Evolutionary conservation across 1,140 invertebrate genomes (phyloP), one percentile per base, ranked within the genome.

Genomic region (Acyrthosiphon pisum): DNA sequence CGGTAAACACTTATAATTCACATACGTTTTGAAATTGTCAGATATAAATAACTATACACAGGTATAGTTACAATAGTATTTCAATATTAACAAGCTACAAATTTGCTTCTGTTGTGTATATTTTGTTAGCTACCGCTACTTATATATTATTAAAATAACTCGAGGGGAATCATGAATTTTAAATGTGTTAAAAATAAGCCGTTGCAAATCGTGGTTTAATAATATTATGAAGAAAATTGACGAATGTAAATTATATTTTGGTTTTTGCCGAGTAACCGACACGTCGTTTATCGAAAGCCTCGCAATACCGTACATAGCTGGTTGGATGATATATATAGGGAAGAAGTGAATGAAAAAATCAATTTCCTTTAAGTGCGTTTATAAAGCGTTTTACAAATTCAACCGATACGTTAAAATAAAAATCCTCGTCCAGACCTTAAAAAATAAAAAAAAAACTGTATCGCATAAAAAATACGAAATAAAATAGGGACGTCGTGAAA

Each of bases 321-420:
- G 86, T 53, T 50, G 3, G 6, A 6, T 53, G 20, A 2, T 53
- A 76, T 86, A 46, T 89, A 41, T 53, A 41, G 35, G 41, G n/a
- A 44, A 93, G 48, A 30, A 93, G 91, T 84, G 48, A 53, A 93
- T 81, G 76, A 92, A 93, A 93, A 91, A 93, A 93, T 93, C 91
- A 93, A 93, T 93, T 93, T 93, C 81, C 91, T 93, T 83, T 92
- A 93, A 93, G 91, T 93, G 91, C 91, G 91, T 93, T 93, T 93
- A 93, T 93, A 93, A 93, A 93, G 76, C 91, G 76, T 93, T 93
- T 93, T 93, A 93, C 76, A 93, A 93, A 93, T 84, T 93, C 91
- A 93, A 93, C 91, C 91, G 91, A 93, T 93, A 93, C 91, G 91
- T 93, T 93, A 93, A 93, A 93, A 93, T 93, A 93, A 83, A 93